A percentile compares a stretch with the other conserved stretches of the same genome.
phyloP scores from a whole-genome alignment of 2,797 vertebrate genomes.

The Paratrypauchen microcephalus region DNA sequence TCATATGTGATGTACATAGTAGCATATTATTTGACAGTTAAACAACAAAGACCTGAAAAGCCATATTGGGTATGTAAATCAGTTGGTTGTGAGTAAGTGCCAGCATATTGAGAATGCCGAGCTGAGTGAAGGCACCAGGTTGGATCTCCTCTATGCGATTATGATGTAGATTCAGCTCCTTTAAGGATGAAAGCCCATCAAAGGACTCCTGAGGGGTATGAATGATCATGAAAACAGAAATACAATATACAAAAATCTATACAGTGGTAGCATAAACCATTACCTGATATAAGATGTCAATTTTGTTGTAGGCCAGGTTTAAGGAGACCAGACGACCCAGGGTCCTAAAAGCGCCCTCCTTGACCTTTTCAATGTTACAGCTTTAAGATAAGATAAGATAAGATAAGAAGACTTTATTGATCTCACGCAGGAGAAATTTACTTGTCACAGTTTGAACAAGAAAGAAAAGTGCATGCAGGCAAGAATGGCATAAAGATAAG shows the following conservation, averaged over 20 bases:
- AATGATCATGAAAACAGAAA: background rate
- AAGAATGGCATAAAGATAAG: no score
- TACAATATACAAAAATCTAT: background rate
- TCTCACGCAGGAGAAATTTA: no score
- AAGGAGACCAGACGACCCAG: conserved; percentile 85
- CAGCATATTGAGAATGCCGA: conserved; percentile 83
- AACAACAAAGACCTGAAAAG: conserved; percentile 75
- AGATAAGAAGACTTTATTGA: no score
- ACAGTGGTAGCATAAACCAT: background rate
- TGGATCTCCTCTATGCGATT: conserved; percentile 90
- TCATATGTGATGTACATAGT: background rate
- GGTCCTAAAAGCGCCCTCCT: conserved; percentile 86
- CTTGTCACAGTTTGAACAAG: no score
- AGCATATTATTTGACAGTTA: background rate
- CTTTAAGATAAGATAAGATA: no score
- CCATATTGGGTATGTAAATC: conserved; percentile 90
- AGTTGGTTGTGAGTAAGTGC: conserved; percentile 84
- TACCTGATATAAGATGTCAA: conserved; percentile 84
- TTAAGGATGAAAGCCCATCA: conserved; percentile 86
- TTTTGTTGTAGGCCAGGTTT: conserved; percentile 85
- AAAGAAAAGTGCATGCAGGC: no score
- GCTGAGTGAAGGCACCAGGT: conserved; percentile 83
- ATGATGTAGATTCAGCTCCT: conserved; percentile 81
- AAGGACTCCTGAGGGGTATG: conserved; percentile 79
- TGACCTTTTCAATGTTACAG: conserved; percentile 80